Evolutionary conservation across 2,797 vertebrate genomes (phyloP).

Genomic region (Onychomys leucogaster): DNA sequence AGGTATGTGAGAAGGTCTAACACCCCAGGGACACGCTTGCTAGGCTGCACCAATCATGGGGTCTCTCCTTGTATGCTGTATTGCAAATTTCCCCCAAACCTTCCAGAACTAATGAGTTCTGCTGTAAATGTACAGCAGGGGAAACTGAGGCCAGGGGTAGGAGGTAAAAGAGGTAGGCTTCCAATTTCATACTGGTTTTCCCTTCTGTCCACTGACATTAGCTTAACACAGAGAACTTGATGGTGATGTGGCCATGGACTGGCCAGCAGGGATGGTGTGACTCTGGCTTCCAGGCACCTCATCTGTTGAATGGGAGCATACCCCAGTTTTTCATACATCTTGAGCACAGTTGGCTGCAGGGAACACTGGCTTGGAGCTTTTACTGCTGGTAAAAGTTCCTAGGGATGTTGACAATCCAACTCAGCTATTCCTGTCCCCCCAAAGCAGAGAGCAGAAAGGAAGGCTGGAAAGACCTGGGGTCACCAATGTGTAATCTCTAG

Average conservation of each 20-base stretch:
- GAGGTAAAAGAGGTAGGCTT: neutral
- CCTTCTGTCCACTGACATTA: neutral
- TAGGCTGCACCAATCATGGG: rapidly evolving
- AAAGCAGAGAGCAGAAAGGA: neutral
- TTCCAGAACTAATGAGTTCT: neutral
- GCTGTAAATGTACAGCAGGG: neutral
- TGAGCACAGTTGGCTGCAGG: neutral
- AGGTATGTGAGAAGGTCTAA: too few relatives aligned
- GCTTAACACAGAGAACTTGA: neutral
- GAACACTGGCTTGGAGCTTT: neutral
- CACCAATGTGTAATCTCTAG: neutral
- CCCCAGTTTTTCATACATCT: rapidly evolving
- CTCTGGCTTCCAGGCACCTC: neutral
- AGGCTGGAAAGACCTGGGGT: rapidly evolving
- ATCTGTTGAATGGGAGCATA: neutral
- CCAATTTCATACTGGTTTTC: neutral
- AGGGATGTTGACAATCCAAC: neutral
- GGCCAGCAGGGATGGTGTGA: rapidly evolving
- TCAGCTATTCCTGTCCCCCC: neutral
- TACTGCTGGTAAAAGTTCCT: neutral
- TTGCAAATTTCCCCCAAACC: neutral
- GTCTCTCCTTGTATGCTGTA: neutral
- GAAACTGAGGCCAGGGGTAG: neutral
- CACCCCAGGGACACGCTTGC: too few relatives aligned
- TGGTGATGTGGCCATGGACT: rapidly evolving